Conservation (phyloP, 2,113 vertebrate genomes). For the Pteruthius melanotis region DNA sequence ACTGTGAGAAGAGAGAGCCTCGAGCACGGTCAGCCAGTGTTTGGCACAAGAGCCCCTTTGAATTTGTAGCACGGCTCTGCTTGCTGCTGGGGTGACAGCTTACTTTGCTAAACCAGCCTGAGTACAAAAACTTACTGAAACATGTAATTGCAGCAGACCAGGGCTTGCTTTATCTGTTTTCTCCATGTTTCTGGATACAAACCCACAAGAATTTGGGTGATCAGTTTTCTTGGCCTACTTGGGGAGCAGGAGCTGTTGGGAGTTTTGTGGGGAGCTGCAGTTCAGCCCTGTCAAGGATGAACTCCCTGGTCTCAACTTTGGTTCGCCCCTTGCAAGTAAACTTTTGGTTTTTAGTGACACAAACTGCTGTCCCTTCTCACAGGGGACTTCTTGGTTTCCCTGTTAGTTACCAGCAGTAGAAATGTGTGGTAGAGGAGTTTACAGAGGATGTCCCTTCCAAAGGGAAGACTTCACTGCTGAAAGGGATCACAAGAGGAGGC, state of each 20-base stretch:
- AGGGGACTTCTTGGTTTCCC: neutral
- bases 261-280: neutral
- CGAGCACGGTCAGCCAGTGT: neutral
- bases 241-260: neutral
- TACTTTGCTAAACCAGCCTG: neutral
- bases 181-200: neutral
- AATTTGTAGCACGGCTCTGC: neutral
- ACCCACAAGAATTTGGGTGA: neutral
- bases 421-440: neutral
- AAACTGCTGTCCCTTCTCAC: neutral
- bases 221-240: neutral
- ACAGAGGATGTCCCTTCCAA: neutral
- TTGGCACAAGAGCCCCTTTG: neutral
- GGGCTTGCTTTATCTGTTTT: neutral
- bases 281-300: neutral
- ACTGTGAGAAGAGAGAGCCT: neutral
- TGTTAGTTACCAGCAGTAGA: neutral
- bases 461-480: neutral
- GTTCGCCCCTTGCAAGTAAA: neutral
- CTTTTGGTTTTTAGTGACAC: neutral
- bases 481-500: neutral
- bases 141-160: neutral
- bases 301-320: fast-evolving
- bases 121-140: neutral
- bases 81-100: neutral